Evolutionary conservation across 2,888 invertebrate genomes (phyloP).

Genomic region (Bombylius discolor): DNA sequence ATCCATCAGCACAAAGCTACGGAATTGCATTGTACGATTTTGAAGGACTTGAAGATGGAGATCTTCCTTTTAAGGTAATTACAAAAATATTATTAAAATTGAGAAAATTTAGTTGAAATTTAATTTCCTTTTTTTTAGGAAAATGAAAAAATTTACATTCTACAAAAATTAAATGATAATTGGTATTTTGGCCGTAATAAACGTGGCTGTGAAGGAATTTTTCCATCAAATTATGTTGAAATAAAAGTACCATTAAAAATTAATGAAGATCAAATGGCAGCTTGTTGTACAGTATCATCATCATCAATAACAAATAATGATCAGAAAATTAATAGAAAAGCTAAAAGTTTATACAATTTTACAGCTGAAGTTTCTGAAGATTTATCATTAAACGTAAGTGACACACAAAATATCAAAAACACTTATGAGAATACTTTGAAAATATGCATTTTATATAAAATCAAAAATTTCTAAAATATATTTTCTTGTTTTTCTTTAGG

Average conservation of each 20-base stretch:
- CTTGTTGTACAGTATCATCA: background rate
- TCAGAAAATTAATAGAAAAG: constrained; percentile 25
- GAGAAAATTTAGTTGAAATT: background rate
- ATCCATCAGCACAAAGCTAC: constrained; percentile 43
- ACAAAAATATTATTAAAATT: background rate
- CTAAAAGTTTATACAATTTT: constrained; percentile 62
- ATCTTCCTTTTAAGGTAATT: constrained; percentile 61
- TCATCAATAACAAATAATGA: constrained; percentile 7
- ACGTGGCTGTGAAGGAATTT: constrained; percentile 58
- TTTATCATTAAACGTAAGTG: constrained; percentile 41
- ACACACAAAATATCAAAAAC: background rate
- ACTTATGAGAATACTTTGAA: background rate
- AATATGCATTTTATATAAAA: background rate
- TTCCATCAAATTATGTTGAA: constrained; percentile 68
- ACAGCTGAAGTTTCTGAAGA: constrained; percentile 47
- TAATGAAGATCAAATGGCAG: constrained; percentile 6
- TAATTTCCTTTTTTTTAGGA: constrained; percentile 40
- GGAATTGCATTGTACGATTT: constrained; percentile 72
- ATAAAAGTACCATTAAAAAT: constrained; percentile 54
- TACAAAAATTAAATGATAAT: constrained; percentile 57
- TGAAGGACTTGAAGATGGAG: constrained; percentile 57
- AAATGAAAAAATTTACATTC: constrained; percentile 56
- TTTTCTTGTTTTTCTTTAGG: constrained; percentile 29
- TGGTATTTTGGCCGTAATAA: constrained; percentile 66
- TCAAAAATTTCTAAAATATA: too few species aligned